phyloP scores from a whole-genome alignment of 2,113 vertebrate genomes.

The Trochalopteron elliotii region DNA sequence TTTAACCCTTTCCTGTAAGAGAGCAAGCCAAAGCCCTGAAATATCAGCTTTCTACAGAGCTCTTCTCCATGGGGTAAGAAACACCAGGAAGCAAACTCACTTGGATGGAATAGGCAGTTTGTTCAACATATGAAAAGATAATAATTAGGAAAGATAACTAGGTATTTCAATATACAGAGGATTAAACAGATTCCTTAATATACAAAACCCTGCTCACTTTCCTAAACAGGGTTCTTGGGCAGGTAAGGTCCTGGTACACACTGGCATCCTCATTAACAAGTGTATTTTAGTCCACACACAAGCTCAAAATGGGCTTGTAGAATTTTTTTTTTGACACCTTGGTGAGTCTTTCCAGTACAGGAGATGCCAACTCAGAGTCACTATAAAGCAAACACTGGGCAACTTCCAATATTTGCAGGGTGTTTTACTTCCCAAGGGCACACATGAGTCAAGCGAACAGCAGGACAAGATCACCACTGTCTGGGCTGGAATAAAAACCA shows the following conservation, averaged over 20 bases:
- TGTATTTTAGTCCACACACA: not conserved
- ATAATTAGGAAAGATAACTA: not conserved
- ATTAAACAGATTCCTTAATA: not conserved
- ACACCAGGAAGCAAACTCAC: not conserved
- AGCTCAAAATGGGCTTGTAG: not conserved
- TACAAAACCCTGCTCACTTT: not conserved
- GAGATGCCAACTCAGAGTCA: not conserved
- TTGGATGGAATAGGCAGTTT: not conserved
- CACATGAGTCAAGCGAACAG: rapidly evolving
- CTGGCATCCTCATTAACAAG: not conserved
- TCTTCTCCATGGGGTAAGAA: not conserved
- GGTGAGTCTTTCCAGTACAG: not conserved
- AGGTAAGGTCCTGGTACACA: not conserved
- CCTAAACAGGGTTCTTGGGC: not conserved
- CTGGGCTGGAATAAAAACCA: not conserved
- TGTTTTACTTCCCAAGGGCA: not conserved
- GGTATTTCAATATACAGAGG: not conserved
- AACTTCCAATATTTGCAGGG: not conserved
- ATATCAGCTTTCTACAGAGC: not conserved
- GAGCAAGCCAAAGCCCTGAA: rapidly evolving
- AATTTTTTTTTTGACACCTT: not conserved
- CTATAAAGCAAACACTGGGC: not conserved
- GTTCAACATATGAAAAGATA: not conserved
- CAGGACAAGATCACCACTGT: not conserved
- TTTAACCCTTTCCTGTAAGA: not conserved